These are phyloP conservation scores for Argyrosomus japonicus DNA, from an alignment of 2,113 vertebrate species.

Conservation along the genomic window DNA sequence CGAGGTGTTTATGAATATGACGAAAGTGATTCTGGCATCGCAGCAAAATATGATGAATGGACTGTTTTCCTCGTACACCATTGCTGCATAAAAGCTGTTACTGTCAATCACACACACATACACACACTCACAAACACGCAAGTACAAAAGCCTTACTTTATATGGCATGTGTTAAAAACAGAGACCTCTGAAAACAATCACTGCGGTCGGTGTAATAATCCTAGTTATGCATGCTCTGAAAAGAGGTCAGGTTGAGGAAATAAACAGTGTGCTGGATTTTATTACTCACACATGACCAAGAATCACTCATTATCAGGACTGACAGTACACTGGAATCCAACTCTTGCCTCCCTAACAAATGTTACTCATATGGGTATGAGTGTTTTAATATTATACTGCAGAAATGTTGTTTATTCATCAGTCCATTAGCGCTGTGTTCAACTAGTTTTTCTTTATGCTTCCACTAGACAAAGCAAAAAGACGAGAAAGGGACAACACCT, in stretches of 20 bases:
- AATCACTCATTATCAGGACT: conserved; percentile 53
- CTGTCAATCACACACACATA: conserved; percentile 20
- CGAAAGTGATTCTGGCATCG: conserved; percentile 24
- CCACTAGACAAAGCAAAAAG: too few species aligned
- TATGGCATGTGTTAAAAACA: conserved; percentile 43
- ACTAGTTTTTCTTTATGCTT: too few species aligned
- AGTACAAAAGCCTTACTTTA: background rate
- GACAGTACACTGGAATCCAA: conserved; percentile 28
- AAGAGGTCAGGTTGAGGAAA: conserved; percentile 67
- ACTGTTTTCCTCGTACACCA: background rate
- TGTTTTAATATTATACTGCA: background rate
- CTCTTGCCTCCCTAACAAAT: conserved; percentile 4
- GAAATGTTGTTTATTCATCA: background rate
- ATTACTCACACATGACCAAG: conserved; percentile 72
- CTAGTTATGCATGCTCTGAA: conserved; percentile 48
- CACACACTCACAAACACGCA: background rate
- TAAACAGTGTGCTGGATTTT: conserved; percentile 63
- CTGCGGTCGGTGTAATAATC: conserved; percentile 53
- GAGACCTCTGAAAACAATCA: conserved; percentile 48
- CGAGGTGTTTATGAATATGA: conserved; percentile 38
- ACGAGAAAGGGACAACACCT: too few species aligned
- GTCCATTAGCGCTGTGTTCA: background rate
- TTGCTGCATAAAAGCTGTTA: conserved; percentile 6
- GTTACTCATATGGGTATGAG: conserved; percentile 8
- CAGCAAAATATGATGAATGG: conserved; percentile 38